These are phyloP conservation scores for Ischnura elegans DNA, from an alignment of 2,888 invertebrate species.

Conservation along the genomic window DNA sequence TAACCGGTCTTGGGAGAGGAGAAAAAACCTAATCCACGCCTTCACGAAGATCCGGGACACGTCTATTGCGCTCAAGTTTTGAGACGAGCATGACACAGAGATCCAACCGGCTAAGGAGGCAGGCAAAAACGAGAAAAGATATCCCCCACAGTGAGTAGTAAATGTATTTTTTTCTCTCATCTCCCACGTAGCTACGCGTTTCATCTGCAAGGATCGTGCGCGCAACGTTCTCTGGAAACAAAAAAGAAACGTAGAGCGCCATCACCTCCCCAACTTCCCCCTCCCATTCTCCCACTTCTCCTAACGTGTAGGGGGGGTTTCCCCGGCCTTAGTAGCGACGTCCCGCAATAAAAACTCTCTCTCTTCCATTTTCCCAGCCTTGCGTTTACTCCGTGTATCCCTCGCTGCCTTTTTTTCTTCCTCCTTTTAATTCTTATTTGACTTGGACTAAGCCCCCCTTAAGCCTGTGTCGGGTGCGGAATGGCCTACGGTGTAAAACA, in stretches of 20 bases:
- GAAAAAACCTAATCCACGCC: neutral
- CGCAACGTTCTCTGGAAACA: neutral
- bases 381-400: neutral
- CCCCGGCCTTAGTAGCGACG: neutral
- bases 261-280: slow-evolving; percentile 3
- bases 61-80: neutral
- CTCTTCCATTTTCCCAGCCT: neutral
- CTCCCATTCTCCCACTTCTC: neutral
- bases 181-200: neutral
- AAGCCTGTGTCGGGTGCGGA: slow-evolving; percentile 54
- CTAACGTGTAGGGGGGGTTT: neutral
- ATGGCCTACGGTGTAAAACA: slow-evolving; percentile 51
- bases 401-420: neutral
- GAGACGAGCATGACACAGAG: neutral
- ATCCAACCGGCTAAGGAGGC: neutral
- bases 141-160: neutral
- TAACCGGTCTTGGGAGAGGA: neutral
- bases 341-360: neutral
- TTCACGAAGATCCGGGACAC: neutral
- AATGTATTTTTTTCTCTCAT: neutral
- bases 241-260: neutral
- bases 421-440: slow-evolving; percentile 60
- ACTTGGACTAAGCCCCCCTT: slow-evolving; percentile 57
- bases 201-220: slow-evolving; percentile 11
- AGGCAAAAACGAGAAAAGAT: neutral